phyloP scores from a whole-genome alignment of 2,797 vertebrate genomes.

The Squalus acanthias region DNA sequence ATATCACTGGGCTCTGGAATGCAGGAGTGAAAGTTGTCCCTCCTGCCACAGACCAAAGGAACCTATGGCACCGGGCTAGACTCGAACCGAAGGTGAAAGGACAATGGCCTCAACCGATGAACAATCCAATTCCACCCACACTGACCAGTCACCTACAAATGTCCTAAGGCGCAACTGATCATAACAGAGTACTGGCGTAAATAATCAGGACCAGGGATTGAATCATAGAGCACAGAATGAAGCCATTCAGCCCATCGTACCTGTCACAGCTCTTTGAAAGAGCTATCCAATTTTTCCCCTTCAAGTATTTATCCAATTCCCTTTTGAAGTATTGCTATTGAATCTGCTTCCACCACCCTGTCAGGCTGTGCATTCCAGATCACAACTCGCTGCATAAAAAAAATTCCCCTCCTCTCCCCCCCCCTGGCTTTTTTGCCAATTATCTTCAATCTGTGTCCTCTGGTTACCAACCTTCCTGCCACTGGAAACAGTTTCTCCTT shows the following conservation, averaged over 20 bases:
- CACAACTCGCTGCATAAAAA: neutral
- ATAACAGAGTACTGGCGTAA: neutral
- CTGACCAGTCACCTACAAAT: no score
- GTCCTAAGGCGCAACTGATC: neutral
- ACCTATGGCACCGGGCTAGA: neutral
- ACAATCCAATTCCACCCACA: neutral
- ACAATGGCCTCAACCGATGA: neutral
- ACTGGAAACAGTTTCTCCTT: neutral
- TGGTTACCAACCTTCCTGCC: neutral
- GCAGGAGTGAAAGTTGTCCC: neutral
- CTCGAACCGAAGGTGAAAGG: neutral
- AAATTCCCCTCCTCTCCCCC: no score
- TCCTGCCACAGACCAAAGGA: neutral
- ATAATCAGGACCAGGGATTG: neutral
- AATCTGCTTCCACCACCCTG: neutral
- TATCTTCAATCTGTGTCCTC: neutral
- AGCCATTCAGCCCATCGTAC: no score
- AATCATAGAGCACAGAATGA: neutral
- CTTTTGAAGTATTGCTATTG: neutral
- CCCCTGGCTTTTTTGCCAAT: neutral
- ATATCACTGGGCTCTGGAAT: neutral
- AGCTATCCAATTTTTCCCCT: neutral
- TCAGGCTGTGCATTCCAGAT: neutral
- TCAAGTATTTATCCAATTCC: neutral
- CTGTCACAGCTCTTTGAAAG: no score